phyloP scores from a whole-genome alignment of 2,888 invertebrate species.

The Hydriomena furcata region DNA sequence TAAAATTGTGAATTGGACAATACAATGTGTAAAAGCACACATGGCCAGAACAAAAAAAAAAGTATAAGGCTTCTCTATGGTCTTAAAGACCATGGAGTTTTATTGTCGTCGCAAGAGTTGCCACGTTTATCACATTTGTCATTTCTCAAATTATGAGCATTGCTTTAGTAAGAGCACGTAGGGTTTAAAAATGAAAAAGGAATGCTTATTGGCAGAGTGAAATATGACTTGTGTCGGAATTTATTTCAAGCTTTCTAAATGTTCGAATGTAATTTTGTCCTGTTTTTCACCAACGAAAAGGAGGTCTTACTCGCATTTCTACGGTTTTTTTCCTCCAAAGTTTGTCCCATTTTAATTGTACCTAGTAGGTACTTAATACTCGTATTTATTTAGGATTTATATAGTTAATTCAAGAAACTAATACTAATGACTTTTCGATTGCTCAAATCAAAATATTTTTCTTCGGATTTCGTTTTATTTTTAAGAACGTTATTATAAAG shows the following conservation, averaged over 20 bases:
- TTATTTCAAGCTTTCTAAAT: slow-evolving; percentile 19
- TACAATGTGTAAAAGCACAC: slow-evolving; percentile 15
- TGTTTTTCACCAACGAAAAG: slow-evolving; percentile 1
- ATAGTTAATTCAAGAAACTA: too few species aligned
- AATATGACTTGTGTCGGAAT: slow-evolving; percentile 21
- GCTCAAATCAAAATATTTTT: too few species aligned
- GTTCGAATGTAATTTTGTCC: slow-evolving; percentile 2
- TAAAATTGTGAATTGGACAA: slow-evolving; percentile 2
- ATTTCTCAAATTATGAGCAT: not conserved
- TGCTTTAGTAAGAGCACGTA: slow-evolving; percentile 16
- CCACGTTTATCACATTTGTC: not conserved
- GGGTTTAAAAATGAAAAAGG: slow-evolving; percentile 10
- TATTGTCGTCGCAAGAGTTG: not conserved
- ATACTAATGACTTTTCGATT: too few species aligned
- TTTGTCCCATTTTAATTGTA: too few species aligned
- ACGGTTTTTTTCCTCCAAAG: too few species aligned
- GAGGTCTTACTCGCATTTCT: too few species aligned
- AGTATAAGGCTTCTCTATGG: slow-evolving; percentile 3
- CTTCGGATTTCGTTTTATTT: too few species aligned
- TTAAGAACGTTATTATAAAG: too few species aligned
- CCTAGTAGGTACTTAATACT: too few species aligned
- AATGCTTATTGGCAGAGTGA: slow-evolving; percentile 28
- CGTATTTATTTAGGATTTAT: too few species aligned
- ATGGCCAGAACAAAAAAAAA: slow-evolving; percentile 9
- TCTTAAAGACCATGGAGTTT: slow-evolving; percentile 3